Evolutionary conservation across 2,888 invertebrate species (phyloP), one percentile per base, ranked within the genome.

Genomic region (Amphimallon solstitiale): DNA sequence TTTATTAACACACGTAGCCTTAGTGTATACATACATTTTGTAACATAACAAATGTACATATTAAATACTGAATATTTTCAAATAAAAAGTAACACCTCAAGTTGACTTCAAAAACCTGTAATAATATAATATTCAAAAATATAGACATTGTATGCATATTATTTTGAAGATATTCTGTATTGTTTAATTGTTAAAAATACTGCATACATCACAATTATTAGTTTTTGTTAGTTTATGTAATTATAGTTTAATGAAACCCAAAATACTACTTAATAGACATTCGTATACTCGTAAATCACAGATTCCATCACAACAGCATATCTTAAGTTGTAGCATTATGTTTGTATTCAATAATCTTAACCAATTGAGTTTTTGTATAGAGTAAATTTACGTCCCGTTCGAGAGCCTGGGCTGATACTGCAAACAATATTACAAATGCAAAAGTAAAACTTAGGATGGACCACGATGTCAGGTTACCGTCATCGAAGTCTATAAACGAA

Each of bases 311-410:
- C 56, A 59, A 29, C n/a, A 43, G 29, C 43, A 43, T 43, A 29
- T 17, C 43, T 43, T 40, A 43, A 59, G 56, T 43, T 17, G 9
- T 59, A 10, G 19, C 19, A 45, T 23, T 14, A 15, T 10, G 40
- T 10, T 14, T 43, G 23, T 2, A n/a, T 29, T 7, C 15, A 10
- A 59, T n/a, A 10, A 15, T 38, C 40, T 62, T 62, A 62, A 49
- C 43, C 23, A 9, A 23, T 12, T 15, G 23, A 40, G 35, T 67
- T 38, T 61, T 67, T 52, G 45, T 49, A 6, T 54, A 93, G 93
- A 90, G 86, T 75, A 94, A 94, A 81, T 94, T 94, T 82, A 89
- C 90, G 72, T 91, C 92, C 77, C 86, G 94, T 51, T 90, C 92
- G 65, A 88, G 93, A 73, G 93, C 91, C 15, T 94, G 93, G 93